phyloP scores from a whole-genome alignment of 1,140 invertebrate species.

The Drosophila melanogaster region Release_6_plus_ISO1_MT NC_004354.4:14858501-14859000 shows the following conservation, averaged over 20 bases:
- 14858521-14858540: constrained; percentile 28
- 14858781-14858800: background rate
- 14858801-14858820: constrained; percentile 1
- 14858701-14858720: constrained; percentile 16
- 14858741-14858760: constrained; percentile 1
- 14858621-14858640: background rate
- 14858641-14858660: constrained; percentile 18
- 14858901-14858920: background rate
- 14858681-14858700: constrained; percentile 10
- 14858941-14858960: too few relatives aligned
- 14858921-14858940: too few relatives aligned
- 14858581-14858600: background rate
- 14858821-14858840: constrained; percentile 1
- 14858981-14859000: background rate
- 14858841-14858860: background rate
- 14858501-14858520: constrained; percentile 15
- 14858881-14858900: background rate
- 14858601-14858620: background rate
- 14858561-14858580: constrained; percentile 29
- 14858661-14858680: constrained; percentile 33
- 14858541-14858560: background rate
- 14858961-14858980: too few relatives aligned
- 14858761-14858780: constrained; percentile 22
- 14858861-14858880: background rate
- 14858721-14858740: constrained; percentile 1